Base-by-base conservation (phyloP, 2,888 invertebrate species). In the Papilio gigon region DNA sequence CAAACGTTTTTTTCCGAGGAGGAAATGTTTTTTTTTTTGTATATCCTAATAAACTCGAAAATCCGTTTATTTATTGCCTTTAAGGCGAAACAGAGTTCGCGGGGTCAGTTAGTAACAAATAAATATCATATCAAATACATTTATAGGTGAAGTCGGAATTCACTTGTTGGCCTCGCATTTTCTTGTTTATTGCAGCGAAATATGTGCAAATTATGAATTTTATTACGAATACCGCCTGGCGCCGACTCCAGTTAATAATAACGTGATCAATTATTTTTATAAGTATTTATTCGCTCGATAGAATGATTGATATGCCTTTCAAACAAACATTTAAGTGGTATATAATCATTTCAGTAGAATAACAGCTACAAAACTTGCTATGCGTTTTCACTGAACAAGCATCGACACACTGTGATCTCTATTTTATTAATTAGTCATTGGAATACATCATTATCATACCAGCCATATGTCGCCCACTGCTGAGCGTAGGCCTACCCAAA, bases 81-180 rank as follows among this genome's bases (percentile, higher is more conserved):
- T n/a, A n/a, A n/a, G n/a, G n/a, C n/a, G n/a, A n/a, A n/a, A n/a
- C n/a, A n/a, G n/a, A n/a, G n/a, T n/a, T n/a, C n/a, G n/a, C n/a
- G n/a, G n/a, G n/a, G n/a, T n/a, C n/a, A n/a, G n/a, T n/a, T n/a
- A n/a, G n/a, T 58, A 17, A 62, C 35, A 35, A 35, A 62, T 62
- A 27, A 25, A 30, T 14, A 3, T 53, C 22, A 47, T 14, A 50
- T 25, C 5, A 25, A 73, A 76, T 74, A 74, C 67, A 50, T 65
- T 62, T 70, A 70, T 67, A 67, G 70, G 71, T 70, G 67, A 65
- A 42, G 65, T 65, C 60, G 65, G 70, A 72, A 71, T 72, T 67
- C 70, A 74, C 71, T 69, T 5, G 76, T 73, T 73, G 75, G 71
- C 78, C 78, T 78, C 77, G 76, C 71, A 69, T 72, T 73, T 72